Conservation (phyloP, 2,888 invertebrate species). For the Mesorhabditis sp. region DNA sequence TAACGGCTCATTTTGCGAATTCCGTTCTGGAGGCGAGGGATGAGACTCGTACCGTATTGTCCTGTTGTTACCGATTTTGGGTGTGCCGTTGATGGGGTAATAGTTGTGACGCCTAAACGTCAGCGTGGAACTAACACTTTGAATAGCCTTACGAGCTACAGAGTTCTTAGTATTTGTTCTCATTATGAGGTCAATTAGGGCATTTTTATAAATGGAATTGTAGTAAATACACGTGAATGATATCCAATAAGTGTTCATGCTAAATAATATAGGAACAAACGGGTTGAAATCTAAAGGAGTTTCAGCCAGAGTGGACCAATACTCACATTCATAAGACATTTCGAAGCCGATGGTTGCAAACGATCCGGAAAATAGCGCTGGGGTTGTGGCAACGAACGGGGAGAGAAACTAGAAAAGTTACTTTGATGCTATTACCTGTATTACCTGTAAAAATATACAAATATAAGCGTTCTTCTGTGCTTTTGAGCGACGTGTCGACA, state of each 20-base stretch:
- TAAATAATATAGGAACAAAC: constrained; percentile 1
- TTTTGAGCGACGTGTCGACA: not conserved
- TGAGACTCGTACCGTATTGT: too few species aligned
- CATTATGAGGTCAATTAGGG: too few species aligned
- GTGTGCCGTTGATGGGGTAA: too few species aligned
- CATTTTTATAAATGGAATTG: not conserved
- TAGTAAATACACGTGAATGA: constrained; percentile 2
- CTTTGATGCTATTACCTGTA: not conserved
- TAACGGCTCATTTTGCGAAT: too few species aligned
- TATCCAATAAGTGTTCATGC: constrained; percentile 1
- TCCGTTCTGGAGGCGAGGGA: too few species aligned
- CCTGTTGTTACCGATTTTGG: too few species aligned
- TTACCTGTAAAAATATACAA: constrained; percentile 4
- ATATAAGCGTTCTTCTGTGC: not conserved
- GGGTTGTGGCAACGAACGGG: not conserved
- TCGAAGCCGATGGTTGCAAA: not conserved
- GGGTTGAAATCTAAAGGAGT: constrained; percentile 6
- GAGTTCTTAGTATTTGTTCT: too few species aligned
- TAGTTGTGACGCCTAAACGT: too few species aligned
- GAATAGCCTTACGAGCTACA: too few species aligned
- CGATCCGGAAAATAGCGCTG: not conserved
- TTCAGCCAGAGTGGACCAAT: not conserved
- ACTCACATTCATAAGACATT: not conserved
- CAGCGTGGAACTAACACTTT: too few species aligned
- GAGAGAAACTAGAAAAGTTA: not conserved